phyloP scores from a whole-genome alignment of 2,888 invertebrate genomes.

The Eilema caniola region DNA sequence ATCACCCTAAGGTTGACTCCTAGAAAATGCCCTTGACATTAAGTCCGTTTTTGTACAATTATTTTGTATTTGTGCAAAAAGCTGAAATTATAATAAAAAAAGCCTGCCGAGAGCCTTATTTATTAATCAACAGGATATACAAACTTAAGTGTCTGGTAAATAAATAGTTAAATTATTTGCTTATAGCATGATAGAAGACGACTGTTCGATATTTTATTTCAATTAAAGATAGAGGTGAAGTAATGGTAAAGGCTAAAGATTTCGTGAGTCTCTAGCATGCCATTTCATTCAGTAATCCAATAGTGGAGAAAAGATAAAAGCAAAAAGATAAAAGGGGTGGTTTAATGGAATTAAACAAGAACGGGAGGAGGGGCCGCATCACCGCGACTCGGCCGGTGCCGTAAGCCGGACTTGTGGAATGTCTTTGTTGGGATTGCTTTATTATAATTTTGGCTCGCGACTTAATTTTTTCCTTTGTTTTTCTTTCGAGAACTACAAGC shows the following conservation, averaged over 20 bases:
- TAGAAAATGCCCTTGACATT: no score
- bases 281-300: constrained; percentile 84
- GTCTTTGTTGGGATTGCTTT: constrained; percentile 79
- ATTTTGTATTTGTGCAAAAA: no score
- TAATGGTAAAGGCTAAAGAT: constrained; percentile 74
- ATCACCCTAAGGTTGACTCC: no score
- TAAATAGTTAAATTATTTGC: no score
- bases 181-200: no score
- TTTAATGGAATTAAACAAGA: constrained; percentile 86
- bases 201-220: not conserved
- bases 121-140: no score
- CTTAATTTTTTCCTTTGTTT: constrained; percentile 61
- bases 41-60: no score
- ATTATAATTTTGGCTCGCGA: constrained; percentile 65
- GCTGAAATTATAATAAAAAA: no score
- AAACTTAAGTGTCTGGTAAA: no score
- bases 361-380: constrained; percentile 52
- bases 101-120: no score
- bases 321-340: constrained; percentile 85
- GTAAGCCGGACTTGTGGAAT: constrained; percentile 82
- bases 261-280: constrained; percentile 82
- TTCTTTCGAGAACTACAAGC: constrained; percentile 53
- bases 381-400: constrained; percentile 58
- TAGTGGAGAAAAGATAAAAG: constrained; percentile 84
- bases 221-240: constrained; percentile 66